Evolutionary conservation across 2,888 invertebrate species (phyloP), one percentile per base, ranked within the genome.

Genomic region (Papilio gigon): DNA sequence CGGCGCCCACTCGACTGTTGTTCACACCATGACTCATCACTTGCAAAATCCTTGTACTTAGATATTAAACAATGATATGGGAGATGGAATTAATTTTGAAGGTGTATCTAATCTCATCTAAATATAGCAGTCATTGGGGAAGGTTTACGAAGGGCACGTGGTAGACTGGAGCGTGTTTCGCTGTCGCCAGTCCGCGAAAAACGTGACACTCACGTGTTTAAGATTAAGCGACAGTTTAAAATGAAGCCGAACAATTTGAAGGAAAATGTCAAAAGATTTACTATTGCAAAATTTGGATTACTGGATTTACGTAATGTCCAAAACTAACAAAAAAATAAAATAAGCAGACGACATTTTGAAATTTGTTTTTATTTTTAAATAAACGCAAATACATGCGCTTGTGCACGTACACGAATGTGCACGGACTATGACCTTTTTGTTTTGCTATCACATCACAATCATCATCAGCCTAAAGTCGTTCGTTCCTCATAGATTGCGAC

Each of bases 11-110:
- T 74, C 80, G 71, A 64, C 71, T 72, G 71, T 75, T 78, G 78
- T 84, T 85, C 83, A 75, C 85, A 81, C 78, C 70, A 75, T 87
- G 87, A 88, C 82, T 88, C 88, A 88, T 84, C 85, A 61, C 61
- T 70, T 65, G 61, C 65, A 78, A 72, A 86, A 87, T 84, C 80
- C 79, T 72, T 74, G 78, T 76, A 75, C 73, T 79, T 77, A 74
- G 81, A 78, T 82, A 80, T 80, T 82, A 77, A 79, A 74, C 72
- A 71, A 47, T 44, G 33, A 42, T 65, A 33, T 64, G 20, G 2
- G n/a, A 8, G 2, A 14, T 14, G 27, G n/a, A 27, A 53, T n/a
- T 53, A n/a, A 53, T 53, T 53, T 53, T 27, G 27, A 53, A 53
- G 8, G 27, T 14, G 1, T 8, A 27, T 2, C 14, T 9, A 35